These are phyloP conservation scores for Rotaria sp. DNA, from an alignment of 2,888 invertebrate species.

Conservation along the genomic window DNA sequence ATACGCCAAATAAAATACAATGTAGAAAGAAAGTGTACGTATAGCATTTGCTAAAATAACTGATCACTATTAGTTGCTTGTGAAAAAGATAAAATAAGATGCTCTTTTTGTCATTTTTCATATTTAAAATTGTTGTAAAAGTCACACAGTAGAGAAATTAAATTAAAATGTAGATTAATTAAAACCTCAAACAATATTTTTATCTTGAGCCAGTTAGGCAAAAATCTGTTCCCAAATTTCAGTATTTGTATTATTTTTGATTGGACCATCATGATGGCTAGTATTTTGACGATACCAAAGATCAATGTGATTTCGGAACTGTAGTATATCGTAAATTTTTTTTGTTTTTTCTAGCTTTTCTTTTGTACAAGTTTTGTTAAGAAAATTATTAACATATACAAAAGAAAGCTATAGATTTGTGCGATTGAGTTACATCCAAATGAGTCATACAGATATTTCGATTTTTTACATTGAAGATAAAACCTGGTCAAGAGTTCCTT, in stretches of 20 bases:
- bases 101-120: too few species aligned
- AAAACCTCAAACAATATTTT: not conserved
- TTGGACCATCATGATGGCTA: not conserved
- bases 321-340: not conserved
- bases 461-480: not conserved
- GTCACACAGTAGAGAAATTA: too few species aligned
- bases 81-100: too few species aligned
- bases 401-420: not conserved
- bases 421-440: not conserved
- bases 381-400: not conserved
- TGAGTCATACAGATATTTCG: not conserved
- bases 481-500: too few species aligned
- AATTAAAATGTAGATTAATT: conserved; percentile 11
- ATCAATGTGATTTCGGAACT: not conserved
- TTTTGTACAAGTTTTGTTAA: not conserved
- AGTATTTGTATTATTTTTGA: not conserved
- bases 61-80: too few species aligned
- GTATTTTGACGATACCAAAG: not conserved
- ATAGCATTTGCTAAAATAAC: too few species aligned
- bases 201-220: not conserved
- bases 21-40: too few species aligned
- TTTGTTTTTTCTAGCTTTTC: not conserved
- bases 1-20: too few species aligned
- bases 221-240: not conserved
- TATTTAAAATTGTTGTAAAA: too few species aligned